phyloP scores from a whole-genome alignment of 2,888 invertebrate genomes.

The Abrostola tripartita region DNA sequence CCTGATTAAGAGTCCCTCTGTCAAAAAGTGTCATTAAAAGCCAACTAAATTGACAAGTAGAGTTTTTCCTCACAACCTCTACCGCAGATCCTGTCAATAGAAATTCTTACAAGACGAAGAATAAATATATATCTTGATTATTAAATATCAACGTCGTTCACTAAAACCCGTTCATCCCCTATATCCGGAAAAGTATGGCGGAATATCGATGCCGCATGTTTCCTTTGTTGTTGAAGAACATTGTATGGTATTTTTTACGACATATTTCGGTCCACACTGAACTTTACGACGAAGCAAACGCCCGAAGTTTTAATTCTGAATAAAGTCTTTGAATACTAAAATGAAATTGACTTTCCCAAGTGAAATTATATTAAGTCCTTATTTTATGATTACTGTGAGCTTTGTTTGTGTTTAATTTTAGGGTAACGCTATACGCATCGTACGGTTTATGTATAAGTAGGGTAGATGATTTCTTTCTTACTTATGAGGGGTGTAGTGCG shows the following conservation, averaged over 20 bases:
- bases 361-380: constrained; percentile 52
- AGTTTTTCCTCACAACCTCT: no score
- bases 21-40: no score
- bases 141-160: constrained; percentile 29
- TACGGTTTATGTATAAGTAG: background rate
- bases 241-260: constrained; percentile 57
- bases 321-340: constrained; percentile 55
- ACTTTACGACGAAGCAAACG: constrained; percentile 50
- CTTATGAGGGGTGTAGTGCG: background rate
- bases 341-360: constrained; percentile 55
- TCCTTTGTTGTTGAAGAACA: constrained; percentile 45
- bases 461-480: background rate
- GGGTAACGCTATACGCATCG: constrained; percentile 5
- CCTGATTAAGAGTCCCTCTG: no score
- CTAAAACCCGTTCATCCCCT: constrained; percentile 32
- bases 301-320: constrained; percentile 56
- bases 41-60: no score
- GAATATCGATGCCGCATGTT: constrained; percentile 30
- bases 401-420: constrained; percentile 42
- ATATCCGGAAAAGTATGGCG: constrained; percentile 40
- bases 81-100: background rate
- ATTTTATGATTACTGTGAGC: constrained; percentile 54
- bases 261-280: constrained; percentile 42
- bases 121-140: constrained; percentile 26
- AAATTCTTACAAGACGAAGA: constrained; percentile 21